Conservation (phyloP, 2,888 invertebrate species). For the Spicauda simplicius region DNA sequence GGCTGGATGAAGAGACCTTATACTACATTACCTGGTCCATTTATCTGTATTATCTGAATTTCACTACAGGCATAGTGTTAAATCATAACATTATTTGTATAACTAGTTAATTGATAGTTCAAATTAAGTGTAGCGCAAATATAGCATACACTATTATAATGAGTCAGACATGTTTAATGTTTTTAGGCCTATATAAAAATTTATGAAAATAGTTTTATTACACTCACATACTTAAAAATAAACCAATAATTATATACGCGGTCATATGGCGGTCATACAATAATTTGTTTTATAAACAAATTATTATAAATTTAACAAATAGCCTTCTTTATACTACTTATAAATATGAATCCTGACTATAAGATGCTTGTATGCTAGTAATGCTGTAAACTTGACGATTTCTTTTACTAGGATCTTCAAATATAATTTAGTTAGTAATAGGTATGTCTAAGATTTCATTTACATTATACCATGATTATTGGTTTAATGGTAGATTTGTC, state of each 20-base stretch:
- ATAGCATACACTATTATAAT: neutral
- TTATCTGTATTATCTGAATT: too few species aligned
- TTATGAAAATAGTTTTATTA: slow-evolving; percentile 18
- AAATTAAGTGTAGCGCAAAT: neutral
- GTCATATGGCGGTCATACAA: slow-evolving; percentile 13
- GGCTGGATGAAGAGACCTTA: too few species aligned
- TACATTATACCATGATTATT: neutral
- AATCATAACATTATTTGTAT: too few species aligned
- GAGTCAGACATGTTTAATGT: neutral
- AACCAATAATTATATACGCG: slow-evolving; percentile 12
- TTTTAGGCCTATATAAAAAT: slow-evolving; percentile 12
- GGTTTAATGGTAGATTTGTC: too few species aligned
- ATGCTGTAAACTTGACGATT: neutral
- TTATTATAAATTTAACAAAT: too few species aligned
- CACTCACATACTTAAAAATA: neutral
- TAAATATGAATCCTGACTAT: neutral
- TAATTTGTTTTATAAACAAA: slow-evolving; percentile 27
- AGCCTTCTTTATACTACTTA: neutral
- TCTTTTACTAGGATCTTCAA: neutral
- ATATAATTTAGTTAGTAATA: neutral
- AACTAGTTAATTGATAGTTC: too few species aligned
- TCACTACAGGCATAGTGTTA: too few species aligned
- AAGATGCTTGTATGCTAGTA: slow-evolving; percentile 1
- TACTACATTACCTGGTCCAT: too few species aligned
- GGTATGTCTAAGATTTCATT: slow-evolving; percentile 1